Evolutionary conservation across 2,113 vertebrate genomes (phyloP).

Genomic region (Caretta caretta): DNA sequence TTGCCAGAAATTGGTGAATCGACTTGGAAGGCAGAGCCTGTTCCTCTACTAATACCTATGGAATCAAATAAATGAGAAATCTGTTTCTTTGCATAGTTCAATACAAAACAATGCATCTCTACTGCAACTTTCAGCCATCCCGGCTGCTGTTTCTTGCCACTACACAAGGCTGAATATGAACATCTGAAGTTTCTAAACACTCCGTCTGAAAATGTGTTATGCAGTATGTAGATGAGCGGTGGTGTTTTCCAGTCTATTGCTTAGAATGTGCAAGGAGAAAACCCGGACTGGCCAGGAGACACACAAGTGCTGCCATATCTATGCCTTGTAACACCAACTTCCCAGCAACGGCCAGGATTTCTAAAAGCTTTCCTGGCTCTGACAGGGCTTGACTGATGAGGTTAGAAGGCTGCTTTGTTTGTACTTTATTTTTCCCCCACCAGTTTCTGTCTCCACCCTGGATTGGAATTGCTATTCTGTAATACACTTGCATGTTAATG

Average conservation of each 20-base stretch:
- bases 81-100: not conserved
- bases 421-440: conserved; percentile 46
- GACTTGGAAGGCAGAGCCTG: not conserved
- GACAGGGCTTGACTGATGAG: not conserved
- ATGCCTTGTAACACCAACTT: not conserved
- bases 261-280: not conserved
- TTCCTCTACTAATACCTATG: not conserved
- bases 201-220: fast-evolving
- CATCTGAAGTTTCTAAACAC: not conserved
- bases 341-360: conserved; percentile 17
- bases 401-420: conserved; percentile 43
- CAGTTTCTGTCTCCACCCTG: conserved; percentile 6
- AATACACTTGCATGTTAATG: not conserved
- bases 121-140: not conserved
- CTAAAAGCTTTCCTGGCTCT: conserved; percentile 33
- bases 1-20: not conserved
- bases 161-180: not conserved
- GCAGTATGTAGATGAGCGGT: not conserved
- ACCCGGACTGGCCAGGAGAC: fast-evolving
- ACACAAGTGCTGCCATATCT: not conserved
- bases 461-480: not conserved
- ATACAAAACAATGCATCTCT: not conserved
- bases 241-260: not conserved
- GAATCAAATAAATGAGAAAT: fast-evolving
- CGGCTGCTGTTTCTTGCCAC: not conserved